Percentiles rank a stretch among this genome's conserved stretches.
These are phyloP conservation scores for Eristalinus sepulchralis DNA, from an alignment of 2,888 invertebrate species.

Conservation along the genomic window DNA sequence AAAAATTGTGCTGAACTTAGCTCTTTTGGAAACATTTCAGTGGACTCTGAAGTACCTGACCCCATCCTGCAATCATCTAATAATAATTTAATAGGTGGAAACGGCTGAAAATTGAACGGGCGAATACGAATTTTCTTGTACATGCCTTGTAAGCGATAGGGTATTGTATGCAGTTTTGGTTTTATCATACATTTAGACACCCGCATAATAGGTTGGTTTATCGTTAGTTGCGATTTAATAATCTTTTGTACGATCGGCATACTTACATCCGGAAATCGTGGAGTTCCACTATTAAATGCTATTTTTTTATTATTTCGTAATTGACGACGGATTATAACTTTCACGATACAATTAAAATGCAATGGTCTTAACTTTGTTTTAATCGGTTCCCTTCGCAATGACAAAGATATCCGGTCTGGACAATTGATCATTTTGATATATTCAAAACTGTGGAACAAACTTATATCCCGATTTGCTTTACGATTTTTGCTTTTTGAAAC, in stretches of 20 bases:
- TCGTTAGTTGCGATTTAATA: slow-evolving; percentile 72
- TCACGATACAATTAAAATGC: slow-evolving; percentile 76
- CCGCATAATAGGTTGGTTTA: slow-evolving; percentile 73
- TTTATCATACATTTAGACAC: slow-evolving; percentile 58
- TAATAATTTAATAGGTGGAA: slow-evolving; percentile 76
- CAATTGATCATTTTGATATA: slow-evolving; percentile 76
- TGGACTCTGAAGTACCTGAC: not conserved
- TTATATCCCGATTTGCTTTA: slow-evolving; percentile 4
- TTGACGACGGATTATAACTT: slow-evolving; percentile 74
- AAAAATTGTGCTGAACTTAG: not conserved
- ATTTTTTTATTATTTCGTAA: slow-evolving; percentile 77
- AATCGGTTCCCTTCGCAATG: slow-evolving; percentile 61
- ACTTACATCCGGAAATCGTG: slow-evolving; percentile 75
- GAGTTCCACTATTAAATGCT: slow-evolving; percentile 77
- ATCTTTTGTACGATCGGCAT: slow-evolving; percentile 71
- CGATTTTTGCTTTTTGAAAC: slow-evolving; percentile 5
- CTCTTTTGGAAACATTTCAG: not conserved
- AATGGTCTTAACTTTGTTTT: slow-evolving; percentile 45
- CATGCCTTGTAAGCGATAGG: slow-evolving; percentile 73
- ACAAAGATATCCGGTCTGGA: slow-evolving; percentile 72
- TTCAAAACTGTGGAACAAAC: slow-evolving; percentile 28
- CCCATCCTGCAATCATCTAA: slow-evolving; percentile 74
- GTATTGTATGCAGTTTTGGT: slow-evolving; percentile 72
- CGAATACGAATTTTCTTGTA: slow-evolving; percentile 75
- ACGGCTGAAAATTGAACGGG: slow-evolving; percentile 76